phyloP scores from a whole-genome alignment of 2,113 vertebrate species.

The Gambusia holbrooki region DNA sequence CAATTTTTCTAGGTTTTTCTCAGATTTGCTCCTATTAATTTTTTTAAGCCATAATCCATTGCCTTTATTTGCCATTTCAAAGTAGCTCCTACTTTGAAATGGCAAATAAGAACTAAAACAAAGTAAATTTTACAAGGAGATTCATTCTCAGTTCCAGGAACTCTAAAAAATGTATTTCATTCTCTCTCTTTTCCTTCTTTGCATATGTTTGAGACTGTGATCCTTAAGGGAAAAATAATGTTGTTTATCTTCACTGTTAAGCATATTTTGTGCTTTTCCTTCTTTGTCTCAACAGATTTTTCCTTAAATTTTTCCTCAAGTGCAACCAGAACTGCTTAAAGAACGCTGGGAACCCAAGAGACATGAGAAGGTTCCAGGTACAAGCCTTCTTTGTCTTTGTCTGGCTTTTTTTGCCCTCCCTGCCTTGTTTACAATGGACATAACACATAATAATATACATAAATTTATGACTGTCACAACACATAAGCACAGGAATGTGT shows the following conservation, averaged over 20 bases:
- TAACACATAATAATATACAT: slow-evolving; percentile 2
- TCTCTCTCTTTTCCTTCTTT: slow-evolving; percentile 11
- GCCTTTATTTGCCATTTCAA: slow-evolving; percentile 43
- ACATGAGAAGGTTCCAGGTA: slow-evolving; percentile 99
- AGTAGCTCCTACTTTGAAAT: slow-evolving; percentile 14
- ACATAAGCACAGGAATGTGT: slow-evolving; percentile 29
- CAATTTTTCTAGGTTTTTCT: slow-evolving; percentile 8
- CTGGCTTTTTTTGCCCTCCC: not conserved
- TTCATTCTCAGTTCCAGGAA: slow-evolving; percentile 29
- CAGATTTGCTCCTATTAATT: slow-evolving; percentile 4
- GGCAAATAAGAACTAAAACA: slow-evolving; percentile 15
- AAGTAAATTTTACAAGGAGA: slow-evolving; percentile 40
- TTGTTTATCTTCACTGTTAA: slow-evolving; percentile 22
- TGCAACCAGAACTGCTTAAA: slow-evolving; percentile 99
- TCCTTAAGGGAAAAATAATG: too few species aligned
- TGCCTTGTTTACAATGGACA: not conserved
- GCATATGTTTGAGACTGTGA: not conserved
- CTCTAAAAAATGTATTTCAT: slow-evolving; percentile 49
- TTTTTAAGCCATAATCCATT: slow-evolving; percentile 13
- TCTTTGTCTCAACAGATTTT: slow-evolving; percentile 85
- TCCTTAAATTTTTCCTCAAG: slow-evolving; percentile 99
- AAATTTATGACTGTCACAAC: slow-evolving; percentile 6
- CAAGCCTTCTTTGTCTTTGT: slow-evolving; percentile 10
- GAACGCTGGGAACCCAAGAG: slow-evolving; percentile 97
- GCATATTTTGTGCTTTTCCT: slow-evolving; percentile 24